Conservation (phyloP, 2,888 invertebrate species). For the Pseudanteris insignis region DNA sequence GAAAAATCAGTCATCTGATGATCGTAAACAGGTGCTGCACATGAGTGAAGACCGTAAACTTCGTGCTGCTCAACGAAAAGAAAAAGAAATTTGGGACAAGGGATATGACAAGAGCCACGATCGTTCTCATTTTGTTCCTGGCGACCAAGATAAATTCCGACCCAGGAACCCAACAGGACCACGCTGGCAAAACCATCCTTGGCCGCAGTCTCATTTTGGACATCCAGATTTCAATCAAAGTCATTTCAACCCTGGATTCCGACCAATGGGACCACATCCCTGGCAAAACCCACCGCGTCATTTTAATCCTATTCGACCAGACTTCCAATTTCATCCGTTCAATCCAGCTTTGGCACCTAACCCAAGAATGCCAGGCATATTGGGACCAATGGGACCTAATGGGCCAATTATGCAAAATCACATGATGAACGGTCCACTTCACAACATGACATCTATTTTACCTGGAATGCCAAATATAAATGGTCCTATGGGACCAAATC, state of each 20-base stretch:
- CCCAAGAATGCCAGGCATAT: conserved; percentile 55
- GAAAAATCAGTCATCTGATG: conserved; percentile 4
- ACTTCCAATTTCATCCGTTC: conserved; percentile 60
- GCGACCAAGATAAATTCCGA: conserved; percentile 36
- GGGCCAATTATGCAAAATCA: conserved; percentile 30
- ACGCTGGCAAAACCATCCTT: conserved; percentile 59
- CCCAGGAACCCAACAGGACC: conserved; percentile 52
- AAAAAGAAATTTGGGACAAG: conserved; percentile 70
- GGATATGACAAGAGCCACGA: conserved; percentile 52
- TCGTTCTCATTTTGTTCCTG: conserved; percentile 47
- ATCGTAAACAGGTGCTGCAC: conserved; percentile 70
- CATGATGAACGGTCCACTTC: conserved; percentile 28
- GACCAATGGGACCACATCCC: conserved; percentile 55
- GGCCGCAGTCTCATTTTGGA: conserved; percentile 56
- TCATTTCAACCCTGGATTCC: conserved; percentile 54
- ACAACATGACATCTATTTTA: conserved; percentile 19
- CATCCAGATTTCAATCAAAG: conserved; percentile 57
- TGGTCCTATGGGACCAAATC: conserved; percentile 27
- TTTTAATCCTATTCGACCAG: conserved; percentile 61
- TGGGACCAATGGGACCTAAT: conserved; percentile 55
- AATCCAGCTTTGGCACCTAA: conserved; percentile 55
- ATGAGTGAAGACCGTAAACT: conserved; percentile 81
- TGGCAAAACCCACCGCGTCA: conserved; percentile 61
- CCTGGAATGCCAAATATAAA: conserved; percentile 35
- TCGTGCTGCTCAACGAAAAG: conserved; percentile 79